These are phyloP conservation scores for Ophion ellenae DNA, from an alignment of 2,888 invertebrate genomes.

Conservation along the genomic window DNA sequence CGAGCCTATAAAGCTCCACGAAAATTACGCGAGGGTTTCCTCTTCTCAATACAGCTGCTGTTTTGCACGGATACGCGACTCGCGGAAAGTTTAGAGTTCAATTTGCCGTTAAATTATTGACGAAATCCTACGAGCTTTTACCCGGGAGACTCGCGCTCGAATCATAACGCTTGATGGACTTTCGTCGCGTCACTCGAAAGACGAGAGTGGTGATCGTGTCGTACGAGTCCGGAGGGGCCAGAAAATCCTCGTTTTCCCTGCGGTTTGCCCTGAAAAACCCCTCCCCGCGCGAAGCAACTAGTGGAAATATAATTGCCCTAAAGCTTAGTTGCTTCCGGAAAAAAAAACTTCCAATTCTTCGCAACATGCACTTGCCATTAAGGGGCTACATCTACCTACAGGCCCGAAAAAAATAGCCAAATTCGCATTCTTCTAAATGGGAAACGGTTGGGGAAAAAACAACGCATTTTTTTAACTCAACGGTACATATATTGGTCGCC, in stretches of 20 bases:
- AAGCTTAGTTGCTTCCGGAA: conserved; percentile 1
- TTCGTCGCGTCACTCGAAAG: conserved; percentile 19
- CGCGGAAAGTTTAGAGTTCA: conserved; percentile 78
- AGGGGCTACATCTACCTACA: too few relatives aligned
- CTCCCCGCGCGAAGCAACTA: conserved; percentile 6
- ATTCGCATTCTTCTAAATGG: too few relatives aligned
- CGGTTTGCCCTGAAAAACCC: conserved; percentile 11
- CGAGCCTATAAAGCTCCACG: conserved; percentile 56
- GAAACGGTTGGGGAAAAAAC: too few relatives aligned
- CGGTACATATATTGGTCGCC: too few relatives aligned
- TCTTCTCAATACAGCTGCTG: conserved; percentile 41
- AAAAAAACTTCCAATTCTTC: conserved; percentile 1
- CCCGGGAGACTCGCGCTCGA: background rate
- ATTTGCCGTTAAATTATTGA: conserved; percentile 83
- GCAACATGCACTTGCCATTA: background rate
- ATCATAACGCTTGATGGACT: too few relatives aligned
- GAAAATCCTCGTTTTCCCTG: conserved; percentile 8
- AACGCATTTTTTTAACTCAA: too few relatives aligned
- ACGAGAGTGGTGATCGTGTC: conserved; percentile 14
- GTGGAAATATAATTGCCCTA: conserved; percentile 8
- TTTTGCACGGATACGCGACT: conserved; percentile 59
- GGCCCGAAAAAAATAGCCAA: too few relatives aligned
- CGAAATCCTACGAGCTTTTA: conserved; percentile 75
- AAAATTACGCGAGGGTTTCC: conserved; percentile 69
- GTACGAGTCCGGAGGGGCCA: background rate